Conservation (phyloP, 2,888 invertebrate genomes). For the Macroteleia sp. region DNA sequence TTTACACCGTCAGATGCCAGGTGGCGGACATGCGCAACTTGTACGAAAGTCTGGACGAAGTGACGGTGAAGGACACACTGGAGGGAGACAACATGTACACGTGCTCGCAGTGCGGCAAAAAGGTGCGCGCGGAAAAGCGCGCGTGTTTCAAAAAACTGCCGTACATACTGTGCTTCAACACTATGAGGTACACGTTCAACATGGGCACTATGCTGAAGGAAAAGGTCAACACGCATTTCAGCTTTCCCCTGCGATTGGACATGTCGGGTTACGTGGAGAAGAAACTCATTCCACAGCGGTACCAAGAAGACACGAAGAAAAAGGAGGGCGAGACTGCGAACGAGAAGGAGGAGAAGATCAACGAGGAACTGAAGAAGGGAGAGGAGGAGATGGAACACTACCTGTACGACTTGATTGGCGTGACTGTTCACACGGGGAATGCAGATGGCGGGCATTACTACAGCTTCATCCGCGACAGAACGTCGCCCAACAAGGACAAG, state of each 20-base stretch:
- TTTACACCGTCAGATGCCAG: conserved; percentile 97
- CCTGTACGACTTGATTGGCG: conserved; percentile 94
- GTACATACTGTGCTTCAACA: conserved; percentile 96
- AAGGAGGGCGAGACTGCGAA: conserved; percentile 51
- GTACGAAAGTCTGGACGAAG: conserved; percentile 97
- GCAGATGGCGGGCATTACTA: conserved; percentile 99
- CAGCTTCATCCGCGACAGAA: conserved; percentile 95
- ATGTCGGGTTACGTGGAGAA: conserved; percentile 98
- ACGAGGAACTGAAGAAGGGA: conserved; percentile 77
- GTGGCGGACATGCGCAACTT: conserved; percentile 98
- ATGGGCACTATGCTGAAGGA: conserved; percentile 99
- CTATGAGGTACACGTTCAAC: conserved; percentile 93
- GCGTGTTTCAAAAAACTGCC: conserved; percentile 97
- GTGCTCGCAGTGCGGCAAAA: conserved; percentile 96
- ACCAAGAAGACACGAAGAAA: conserved; percentile 86
- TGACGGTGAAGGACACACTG: conserved; percentile 97
- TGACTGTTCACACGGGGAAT: conserved; percentile 98
- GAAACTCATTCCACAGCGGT: conserved; percentile 94
- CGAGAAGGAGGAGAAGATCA: conserved; percentile 76
- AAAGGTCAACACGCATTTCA: conserved; percentile 98
- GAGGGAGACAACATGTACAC: conserved; percentile 99
- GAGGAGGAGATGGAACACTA: conserved; percentile 89
- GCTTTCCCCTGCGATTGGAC: conserved; percentile 95
- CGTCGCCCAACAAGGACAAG: conserved; percentile 89
- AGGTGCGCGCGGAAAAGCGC: conserved; percentile 97